Evolutionary conservation across 2,113 vertebrate species (phyloP).

Genomic region (Chiloscyllium plagiosum): DNA sequence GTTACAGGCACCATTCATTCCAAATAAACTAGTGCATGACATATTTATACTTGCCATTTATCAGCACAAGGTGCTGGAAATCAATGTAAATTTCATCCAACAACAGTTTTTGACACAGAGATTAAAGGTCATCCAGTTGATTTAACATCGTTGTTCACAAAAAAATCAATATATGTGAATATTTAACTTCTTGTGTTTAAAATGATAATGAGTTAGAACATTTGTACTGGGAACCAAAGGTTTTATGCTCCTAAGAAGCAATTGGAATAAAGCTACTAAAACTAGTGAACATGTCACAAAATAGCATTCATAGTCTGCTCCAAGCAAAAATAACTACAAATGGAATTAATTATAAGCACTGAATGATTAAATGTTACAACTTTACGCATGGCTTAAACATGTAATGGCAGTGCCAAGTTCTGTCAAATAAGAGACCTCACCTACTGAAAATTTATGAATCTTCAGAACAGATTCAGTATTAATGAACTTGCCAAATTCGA

Average conservation of each 20-base stretch:
- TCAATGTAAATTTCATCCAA: slow-evolving; percentile 28
- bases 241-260: slow-evolving; percentile 4
- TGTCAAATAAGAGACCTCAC: not conserved
- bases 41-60: slow-evolving; percentile 8
- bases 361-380: not conserved
- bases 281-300: not conserved
- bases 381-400: not conserved
- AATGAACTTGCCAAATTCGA: not conserved
- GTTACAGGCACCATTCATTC: not conserved
- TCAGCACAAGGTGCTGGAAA: slow-evolving; percentile 18
- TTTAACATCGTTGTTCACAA: slow-evolving; percentile 21
- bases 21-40: not conserved
- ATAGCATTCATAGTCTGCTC: not conserved
- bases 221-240: not conserved
- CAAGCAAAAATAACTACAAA: not conserved
- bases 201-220: not conserved
- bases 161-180: slow-evolving; percentile 25
- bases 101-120: not conserved
- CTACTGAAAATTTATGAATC: not conserved
- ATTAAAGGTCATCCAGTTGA: slow-evolving; percentile 28
- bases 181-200: slow-evolving; percentile 27
- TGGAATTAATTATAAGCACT: not conserved
- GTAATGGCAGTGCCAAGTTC: not conserved
- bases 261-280: not conserved
- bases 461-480: not conserved